Evolutionary conservation across 2,797 vertebrate species (phyloP).

Genomic region (Ptychobarbus kaznakovi): DNA sequence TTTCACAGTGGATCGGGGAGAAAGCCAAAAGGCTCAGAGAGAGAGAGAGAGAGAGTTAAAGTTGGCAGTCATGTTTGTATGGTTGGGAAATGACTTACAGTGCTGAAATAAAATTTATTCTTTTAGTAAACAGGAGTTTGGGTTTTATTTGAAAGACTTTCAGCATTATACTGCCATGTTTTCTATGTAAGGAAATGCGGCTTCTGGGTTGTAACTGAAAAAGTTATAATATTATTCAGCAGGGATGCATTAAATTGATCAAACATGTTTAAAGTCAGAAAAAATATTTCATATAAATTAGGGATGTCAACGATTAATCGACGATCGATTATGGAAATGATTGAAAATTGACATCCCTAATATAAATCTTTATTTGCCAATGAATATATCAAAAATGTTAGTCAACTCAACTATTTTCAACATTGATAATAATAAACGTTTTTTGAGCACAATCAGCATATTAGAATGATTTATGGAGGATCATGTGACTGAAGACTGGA

Average conservation of each 20-base stretch:
- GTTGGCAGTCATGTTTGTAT: slow-evolving; percentile 89
- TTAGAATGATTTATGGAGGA: background rate
- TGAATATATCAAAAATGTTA: background rate
- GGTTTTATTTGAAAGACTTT: slow-evolving; percentile 12
- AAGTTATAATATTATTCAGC: background rate
- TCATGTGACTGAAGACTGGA: background rate
- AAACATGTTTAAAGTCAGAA: too few species aligned
- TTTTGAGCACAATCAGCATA: background rate
- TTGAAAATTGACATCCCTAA: too few species aligned
- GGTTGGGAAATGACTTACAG: slow-evolving; percentile 96
- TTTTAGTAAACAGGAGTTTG: slow-evolving; percentile 86
- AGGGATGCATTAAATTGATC: background rate
- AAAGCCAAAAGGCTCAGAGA: slow-evolving; percentile 71
- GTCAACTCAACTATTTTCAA: background rate
- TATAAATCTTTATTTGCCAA: background rate
- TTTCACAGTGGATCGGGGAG: slow-evolving; percentile 81
- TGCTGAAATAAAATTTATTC: slow-evolving; percentile 98
- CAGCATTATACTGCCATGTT: background rate
- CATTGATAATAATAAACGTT: background rate
- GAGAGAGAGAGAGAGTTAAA: slow-evolving; percentile 80
- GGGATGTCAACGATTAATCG: too few species aligned
- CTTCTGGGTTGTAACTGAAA: background rate
- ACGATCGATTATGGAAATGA: too few species aligned
- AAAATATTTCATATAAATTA: too few species aligned
- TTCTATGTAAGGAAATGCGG: background rate